Evolutionary conservation across 2,888 invertebrate species (phyloP).

Genomic region (Callinectes sapidus): DNA sequence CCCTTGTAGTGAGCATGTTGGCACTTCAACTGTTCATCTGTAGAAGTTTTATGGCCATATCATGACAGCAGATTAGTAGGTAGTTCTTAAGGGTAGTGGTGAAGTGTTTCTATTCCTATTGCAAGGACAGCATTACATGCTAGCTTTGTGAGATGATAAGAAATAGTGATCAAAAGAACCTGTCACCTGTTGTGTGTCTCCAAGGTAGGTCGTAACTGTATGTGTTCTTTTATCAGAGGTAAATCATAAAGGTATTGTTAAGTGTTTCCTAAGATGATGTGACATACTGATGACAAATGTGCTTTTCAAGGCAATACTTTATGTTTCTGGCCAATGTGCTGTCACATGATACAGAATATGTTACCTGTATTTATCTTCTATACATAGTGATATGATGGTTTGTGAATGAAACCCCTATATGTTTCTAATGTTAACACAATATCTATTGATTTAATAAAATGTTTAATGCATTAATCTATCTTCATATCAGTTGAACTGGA

Average conservation of each 20-base stretch:
- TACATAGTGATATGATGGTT: neutral
- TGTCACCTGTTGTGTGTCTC: neutral
- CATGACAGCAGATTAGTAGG: neutral
- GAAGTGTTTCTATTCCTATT: neutral
- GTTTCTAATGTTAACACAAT: constrained; percentile 8
- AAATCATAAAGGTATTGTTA: neutral
- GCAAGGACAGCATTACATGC: neutral
- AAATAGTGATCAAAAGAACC: neutral
- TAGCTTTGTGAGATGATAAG: neutral
- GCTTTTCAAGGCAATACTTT: neutral
- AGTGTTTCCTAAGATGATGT: neutral
- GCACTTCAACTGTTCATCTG: neutral
- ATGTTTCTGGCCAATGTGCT: neutral
- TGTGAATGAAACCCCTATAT: neutral
- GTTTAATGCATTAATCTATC: neutral
- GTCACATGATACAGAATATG: neutral
- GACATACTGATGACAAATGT: neutral
- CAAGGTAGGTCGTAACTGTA: neutral
- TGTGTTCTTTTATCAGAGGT: neutral
- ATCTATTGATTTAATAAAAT: constrained; percentile 9
- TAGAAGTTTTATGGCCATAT: neutral
- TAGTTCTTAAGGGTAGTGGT: neutral
- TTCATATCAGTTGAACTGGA: neutral
- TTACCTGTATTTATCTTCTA: constrained; percentile 7
- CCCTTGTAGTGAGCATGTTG: neutral